Base-by-base conservation (phyloP, 2,888 invertebrate genomes). In the Pterostichus madidus region DNA sequence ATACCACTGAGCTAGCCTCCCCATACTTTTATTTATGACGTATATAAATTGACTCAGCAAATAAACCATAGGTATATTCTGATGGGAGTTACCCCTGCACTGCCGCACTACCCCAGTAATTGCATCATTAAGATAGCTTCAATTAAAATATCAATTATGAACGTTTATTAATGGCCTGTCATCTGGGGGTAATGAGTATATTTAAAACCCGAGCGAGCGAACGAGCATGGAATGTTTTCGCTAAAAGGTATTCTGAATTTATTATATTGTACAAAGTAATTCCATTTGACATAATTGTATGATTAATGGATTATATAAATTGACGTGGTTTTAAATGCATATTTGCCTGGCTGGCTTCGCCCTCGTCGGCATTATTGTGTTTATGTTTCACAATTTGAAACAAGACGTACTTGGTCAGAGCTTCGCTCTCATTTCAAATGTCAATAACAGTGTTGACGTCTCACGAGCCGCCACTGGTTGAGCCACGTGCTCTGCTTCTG, bases 91-190 rank as follows among this genome's bases (percentile, higher is more conserved):
- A 24, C 24, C 3, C 3, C 24, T 24, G 24, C 24, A 24, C 24
- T 24, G 24, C 64, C 46, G 53, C 52, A 52, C 32, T 35, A n/a
- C 53, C 52, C 52, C 46, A 17, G 52, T 84, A 85, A 85, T 84
- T 84, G 84, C 84, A 82, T 83, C 86, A 85, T 86, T 86, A 86
- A 85, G 85, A 85, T 85, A 84, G 77, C 83, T 85, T 85, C 86
- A 86, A 86, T 86, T 86, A 86, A 86, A 86, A 86, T 86, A 86
- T 86, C 86, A 86, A 86, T 86, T 86, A 86, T 85, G 85, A 84
- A 84, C 84, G 81, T 85, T 86, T 85, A 86, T 85, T 85, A 86
- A 86, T 86, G 85, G 84, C 83, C 86, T 85, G 85, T 85, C 85
- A 84, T 85, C 85, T 84, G 81, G 84, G 83, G 84, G 85, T 84